Conservation (phyloP, 2,797 vertebrate species). For the Anguilla marmorata region DNA sequence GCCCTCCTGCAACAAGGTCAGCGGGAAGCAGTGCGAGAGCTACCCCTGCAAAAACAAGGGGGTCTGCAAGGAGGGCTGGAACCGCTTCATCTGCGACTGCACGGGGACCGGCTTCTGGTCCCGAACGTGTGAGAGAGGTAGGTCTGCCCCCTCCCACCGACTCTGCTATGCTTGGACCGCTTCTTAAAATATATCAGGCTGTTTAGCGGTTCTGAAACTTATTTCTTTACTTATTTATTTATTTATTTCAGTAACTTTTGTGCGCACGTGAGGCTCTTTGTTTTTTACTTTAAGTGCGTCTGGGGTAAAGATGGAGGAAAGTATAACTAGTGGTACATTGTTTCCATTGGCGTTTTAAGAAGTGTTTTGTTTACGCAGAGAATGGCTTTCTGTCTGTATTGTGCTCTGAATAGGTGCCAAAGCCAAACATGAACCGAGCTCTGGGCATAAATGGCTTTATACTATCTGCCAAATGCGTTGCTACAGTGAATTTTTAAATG, state of each 20-base stretch:
- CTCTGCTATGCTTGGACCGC: neutral
- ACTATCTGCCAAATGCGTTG: neutral
- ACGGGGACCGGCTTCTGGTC: conserved; percentile 95
- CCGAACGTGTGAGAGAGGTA: conserved; percentile 94
- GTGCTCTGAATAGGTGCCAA: neutral
- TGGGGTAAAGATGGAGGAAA: neutral
- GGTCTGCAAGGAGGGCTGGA: conserved; percentile 95
- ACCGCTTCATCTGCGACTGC: conserved; percentile 98
- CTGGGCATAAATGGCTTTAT: neutral
- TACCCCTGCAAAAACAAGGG: conserved; percentile 95
- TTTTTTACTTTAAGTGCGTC: neutral
- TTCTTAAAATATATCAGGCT: neutral
- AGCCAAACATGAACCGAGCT: neutral
- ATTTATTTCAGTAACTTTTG: neutral
- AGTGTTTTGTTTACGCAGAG: neutral
- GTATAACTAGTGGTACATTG: neutral
- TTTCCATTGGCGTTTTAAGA: neutral
- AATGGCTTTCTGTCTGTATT: neutral
- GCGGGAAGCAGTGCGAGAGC: conserved; percentile 93
- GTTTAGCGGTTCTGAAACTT: neutral
- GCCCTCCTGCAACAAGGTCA: conserved; percentile 87
- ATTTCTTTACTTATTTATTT: neutral
- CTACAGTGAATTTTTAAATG: neutral
- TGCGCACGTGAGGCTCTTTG: neutral
- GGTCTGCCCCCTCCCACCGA: conserved; percentile 16